Evolutionary conservation across 2,888 invertebrate species (phyloP).

Genomic region (Tachystola acroxantha): DNA sequence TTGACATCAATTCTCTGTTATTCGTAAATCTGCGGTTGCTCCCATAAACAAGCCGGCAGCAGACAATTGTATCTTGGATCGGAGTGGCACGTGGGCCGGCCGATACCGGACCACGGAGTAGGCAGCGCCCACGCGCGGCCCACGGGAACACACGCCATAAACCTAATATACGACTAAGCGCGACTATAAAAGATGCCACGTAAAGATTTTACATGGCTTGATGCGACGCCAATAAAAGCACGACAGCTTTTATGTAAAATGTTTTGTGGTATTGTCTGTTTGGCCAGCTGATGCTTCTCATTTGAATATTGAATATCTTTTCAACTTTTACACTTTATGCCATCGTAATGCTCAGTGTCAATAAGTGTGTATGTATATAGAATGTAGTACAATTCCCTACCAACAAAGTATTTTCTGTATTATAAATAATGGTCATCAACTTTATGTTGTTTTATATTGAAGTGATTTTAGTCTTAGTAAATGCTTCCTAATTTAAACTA

Average conservation of each 20-base stretch:
- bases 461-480: no score
- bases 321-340: background rate
- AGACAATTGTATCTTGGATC: conserved; percentile 68
- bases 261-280: conserved; percentile 7
- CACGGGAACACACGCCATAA: conserved; percentile 49
- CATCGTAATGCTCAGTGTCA: no score
- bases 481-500: no score
- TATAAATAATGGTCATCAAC: no score
- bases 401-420: no score
- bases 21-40: conserved; percentile 26
- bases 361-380: no score
- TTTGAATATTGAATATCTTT: background rate
- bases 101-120: conserved; percentile 56
- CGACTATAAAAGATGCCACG: conserved; percentile 57
- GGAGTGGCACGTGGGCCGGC: conserved; percentile 52
- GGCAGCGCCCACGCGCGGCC: conserved; percentile 67
- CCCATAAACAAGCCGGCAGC: conserved; percentile 61
- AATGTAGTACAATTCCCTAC: no score
- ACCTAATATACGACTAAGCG: conserved; percentile 57
- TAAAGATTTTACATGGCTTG: conserved; percentile 54
- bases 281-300: conserved; percentile 9
- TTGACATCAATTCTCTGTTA: no score
- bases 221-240: conserved; percentile 57
- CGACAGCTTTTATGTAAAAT: conserved; percentile 14
- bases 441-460: no score